Evolutionary conservation across 2,888 invertebrate genomes (phyloP).

Genomic region (Andrena minutula): DNA sequence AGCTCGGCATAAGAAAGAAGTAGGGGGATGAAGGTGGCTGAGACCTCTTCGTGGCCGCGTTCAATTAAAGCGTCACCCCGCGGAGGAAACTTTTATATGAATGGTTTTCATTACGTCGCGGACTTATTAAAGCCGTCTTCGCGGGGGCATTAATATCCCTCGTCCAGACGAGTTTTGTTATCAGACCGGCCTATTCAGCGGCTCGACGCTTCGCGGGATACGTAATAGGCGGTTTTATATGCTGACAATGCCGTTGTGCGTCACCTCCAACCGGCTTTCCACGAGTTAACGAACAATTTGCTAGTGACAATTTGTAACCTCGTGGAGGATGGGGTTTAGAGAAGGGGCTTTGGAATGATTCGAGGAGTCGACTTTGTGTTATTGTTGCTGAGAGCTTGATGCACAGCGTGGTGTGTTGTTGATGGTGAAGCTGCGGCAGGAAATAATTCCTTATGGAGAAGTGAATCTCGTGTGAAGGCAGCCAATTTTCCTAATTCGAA

Average conservation of each 20-base stretch:
- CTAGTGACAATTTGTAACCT: not conserved
- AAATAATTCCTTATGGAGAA: no score
- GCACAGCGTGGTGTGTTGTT: no score
- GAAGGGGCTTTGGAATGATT: not conserved
- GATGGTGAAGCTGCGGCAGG: no score
- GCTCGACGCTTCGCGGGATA: not conserved
- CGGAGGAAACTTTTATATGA: constrained; percentile 82
- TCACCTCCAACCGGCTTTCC: constrained; percentile 11
- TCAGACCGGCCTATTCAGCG: constrained; percentile 66
- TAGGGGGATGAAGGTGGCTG: constrained; percentile 10
- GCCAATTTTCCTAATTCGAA: no score
- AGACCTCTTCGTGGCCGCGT: constrained; percentile 68
- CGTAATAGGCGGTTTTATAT: constrained; percentile 35
- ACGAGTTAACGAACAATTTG: constrained; percentile 42
- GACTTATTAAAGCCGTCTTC: constrained; percentile 82
- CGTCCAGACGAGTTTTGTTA: constrained; percentile 77
- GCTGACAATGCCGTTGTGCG: not conserved
- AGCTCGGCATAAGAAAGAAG: constrained; percentile 52
- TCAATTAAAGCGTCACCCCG: constrained; percentile 82
- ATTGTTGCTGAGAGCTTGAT: no score
- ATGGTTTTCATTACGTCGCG: constrained; percentile 83
- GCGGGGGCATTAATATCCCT: constrained; percentile 77
- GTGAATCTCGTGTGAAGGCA: no score
- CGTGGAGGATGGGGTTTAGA: not conserved
- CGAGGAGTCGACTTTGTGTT: no score